Evolutionary conservation across 2,113 vertebrate species (phyloP).

Genomic region (Polypterus senegalus): DNA sequence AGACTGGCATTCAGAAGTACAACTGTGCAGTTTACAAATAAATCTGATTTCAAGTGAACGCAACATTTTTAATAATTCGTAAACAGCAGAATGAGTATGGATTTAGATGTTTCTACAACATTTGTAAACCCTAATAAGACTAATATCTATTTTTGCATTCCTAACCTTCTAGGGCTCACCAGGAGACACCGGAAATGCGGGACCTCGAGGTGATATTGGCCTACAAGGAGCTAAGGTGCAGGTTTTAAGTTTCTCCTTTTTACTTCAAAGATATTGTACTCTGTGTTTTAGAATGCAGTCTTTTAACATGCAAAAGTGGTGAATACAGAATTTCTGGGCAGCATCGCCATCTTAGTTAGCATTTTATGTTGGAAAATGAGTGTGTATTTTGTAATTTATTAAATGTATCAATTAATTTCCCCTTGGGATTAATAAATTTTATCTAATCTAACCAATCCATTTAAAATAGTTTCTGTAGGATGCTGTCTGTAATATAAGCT

Average conservation of each 20-base stretch:
- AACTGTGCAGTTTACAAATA: not conserved
- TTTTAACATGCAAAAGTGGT: not conserved
- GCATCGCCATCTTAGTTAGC: not conserved
- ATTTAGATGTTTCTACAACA: not conserved
- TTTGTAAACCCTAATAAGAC: not conserved
- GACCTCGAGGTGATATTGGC: conserved; percentile 20
- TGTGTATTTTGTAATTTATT: not conserved
- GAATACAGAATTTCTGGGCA: not conserved
- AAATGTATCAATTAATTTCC: no score
- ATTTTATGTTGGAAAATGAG: not conserved
- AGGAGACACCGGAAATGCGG: conserved; percentile 19
- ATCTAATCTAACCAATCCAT: no score
- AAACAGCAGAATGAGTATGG: not conserved
- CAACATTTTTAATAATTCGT: not conserved
- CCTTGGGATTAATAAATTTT: no score
- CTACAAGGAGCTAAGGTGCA: conserved; percentile 15
- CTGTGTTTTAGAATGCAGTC: not conserved
- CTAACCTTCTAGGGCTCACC: conserved; percentile 10
- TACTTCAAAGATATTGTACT: not conserved
- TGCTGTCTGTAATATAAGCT: no score
- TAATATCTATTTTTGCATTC: not conserved
- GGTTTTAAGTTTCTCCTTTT: not conserved
- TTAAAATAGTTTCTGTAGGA: no score
- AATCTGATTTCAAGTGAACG: not conserved
- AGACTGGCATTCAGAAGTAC: not conserved